Base-by-base conservation (phyloP, 2,113 vertebrate genomes). In the Tachysurus vachellii region DNA sequence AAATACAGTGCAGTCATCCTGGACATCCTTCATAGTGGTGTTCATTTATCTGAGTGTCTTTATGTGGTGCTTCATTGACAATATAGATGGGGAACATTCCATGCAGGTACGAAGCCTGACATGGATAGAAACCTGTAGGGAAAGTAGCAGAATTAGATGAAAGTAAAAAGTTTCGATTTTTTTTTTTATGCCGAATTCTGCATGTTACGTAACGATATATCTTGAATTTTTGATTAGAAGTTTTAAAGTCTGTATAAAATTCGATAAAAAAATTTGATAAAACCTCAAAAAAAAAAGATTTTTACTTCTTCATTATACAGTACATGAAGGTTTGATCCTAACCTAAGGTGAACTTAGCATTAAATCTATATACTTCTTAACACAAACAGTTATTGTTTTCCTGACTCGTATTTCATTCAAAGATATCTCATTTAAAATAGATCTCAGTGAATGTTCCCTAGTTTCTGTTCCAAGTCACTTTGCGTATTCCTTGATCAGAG, bases 1-100 rank as follows among this genome's bases (percentile, higher is more conserved):
- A 84, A 70, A 84, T 23, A 57, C 91, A 92, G 91, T 89, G 82
- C 90, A 87, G 83, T 85, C 86, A 87, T 88, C 85, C 83, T 88
- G 90, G 28, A 86, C 82, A 53, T 85, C 44, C 53, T 59, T 4
- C 17, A 44, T 19, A 31, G 80, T 36, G 59, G 75, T 68, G 68
- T 83, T 86, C 36, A 71, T 79, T 80, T 50, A 83, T 73, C 62
- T 68, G 17, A 42, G 19, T n/a, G 75, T 84, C n/a, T 82, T 64
- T 50, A 31, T 47, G 42, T 47, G 81, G 8, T 73, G 75, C 62
- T 84, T 83, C 31, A 26, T 19, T 66, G 53, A n/a, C 77, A 84
- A 8, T 84, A 31, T 70, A 85, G 82, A 89, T n/a, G 57, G 62
- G 31, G 54, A 71, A 14, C 53, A 57, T 83, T 86, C 64, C 31